Evolutionary conservation across 2,888 invertebrate genomes (phyloP).

Genomic region (Tetheella fluctuosa): DNA sequence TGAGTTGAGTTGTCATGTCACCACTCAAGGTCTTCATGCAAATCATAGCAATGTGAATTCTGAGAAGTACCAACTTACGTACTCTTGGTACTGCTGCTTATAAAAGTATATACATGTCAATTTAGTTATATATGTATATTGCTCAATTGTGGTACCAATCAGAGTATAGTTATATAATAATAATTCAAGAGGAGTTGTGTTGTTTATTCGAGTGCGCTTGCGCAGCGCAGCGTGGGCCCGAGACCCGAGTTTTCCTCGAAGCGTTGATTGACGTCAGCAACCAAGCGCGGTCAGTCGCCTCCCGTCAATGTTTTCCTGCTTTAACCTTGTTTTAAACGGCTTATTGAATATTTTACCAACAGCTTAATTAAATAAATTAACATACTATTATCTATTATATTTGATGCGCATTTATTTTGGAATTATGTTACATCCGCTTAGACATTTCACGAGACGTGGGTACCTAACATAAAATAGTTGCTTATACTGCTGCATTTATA

Average conservation of each 20-base stretch:
- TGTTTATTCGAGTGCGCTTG: constrained; percentile 26
- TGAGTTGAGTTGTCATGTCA: constrained; percentile 44
- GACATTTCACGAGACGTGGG: background rate
- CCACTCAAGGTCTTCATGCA: constrained; percentile 41
- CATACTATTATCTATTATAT: constrained; percentile 12
- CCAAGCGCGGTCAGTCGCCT: constrained; percentile 61
- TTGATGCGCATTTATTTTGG: constrained; percentile 2
- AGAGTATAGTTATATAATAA: constrained; percentile 7
- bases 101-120: background rate
- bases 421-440: background rate
- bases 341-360: constrained; percentile 11
- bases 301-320: constrained; percentile 63
- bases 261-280: constrained; percentile 67
- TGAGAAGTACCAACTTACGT: constrained; percentile 28
- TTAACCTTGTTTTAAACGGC: constrained; percentile 30
- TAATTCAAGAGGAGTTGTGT: constrained; percentile 16
- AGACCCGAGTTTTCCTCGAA: constrained; percentile 71
- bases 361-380: constrained; percentile 5
- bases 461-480: background rate
- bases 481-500: background rate
- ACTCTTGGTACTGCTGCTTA: constrained; percentile 8
- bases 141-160: constrained; percentile 18
- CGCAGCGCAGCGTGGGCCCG: constrained; percentile 37
- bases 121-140: background rate
- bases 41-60: constrained; percentile 35